A percentile compares a stretch with the other conserved stretches of the same genome.
Conservation (phyloP, 2,113 vertebrate genomes). For the Hippoglossus stenolepis region DNA sequence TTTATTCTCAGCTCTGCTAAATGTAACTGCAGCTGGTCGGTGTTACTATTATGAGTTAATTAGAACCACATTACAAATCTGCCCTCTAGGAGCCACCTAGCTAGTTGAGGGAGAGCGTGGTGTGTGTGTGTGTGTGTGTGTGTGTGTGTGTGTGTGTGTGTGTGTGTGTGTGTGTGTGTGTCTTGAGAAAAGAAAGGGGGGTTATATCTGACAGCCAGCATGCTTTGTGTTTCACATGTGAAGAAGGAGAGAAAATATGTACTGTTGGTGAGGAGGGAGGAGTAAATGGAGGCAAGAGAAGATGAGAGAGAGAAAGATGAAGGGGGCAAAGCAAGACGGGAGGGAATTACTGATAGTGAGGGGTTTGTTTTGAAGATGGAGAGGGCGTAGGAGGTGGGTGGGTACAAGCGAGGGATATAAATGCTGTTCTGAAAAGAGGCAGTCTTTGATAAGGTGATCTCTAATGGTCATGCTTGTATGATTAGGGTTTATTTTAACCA, state of each 20-base stretch:
- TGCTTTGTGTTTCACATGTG: constrained; percentile 17
- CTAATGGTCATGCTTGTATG: constrained; percentile 31
- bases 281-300: not conserved
- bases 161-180: constrained; percentile 7
- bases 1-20: constrained; percentile 22
- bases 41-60: constrained; percentile 40
- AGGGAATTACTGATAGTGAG: constrained; percentile 12
- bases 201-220: not conserved
- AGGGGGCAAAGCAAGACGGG: not conserved
- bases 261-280: not conserved
- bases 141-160: not conserved
- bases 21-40: constrained; percentile 10
- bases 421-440: constrained; percentile 42
- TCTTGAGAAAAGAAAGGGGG: not conserved
- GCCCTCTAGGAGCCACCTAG: constrained; percentile 16
- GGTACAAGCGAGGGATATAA: constrained; percentile 30
- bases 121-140: not conserved
- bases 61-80: constrained; percentile 26
- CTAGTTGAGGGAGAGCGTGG: not conserved
- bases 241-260: constrained; percentile 3
- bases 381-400: constrained; percentile 18
- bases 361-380: constrained; percentile 33
- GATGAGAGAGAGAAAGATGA: constrained; percentile 7
- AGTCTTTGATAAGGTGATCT: constrained; percentile 35
- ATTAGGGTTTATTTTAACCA: constrained; percentile 50